Evolutionary conservation across 1,140 invertebrate genomes (phyloP), one percentile per base, ranked within the genome.

Genomic region (Idris sp.): DNA sequence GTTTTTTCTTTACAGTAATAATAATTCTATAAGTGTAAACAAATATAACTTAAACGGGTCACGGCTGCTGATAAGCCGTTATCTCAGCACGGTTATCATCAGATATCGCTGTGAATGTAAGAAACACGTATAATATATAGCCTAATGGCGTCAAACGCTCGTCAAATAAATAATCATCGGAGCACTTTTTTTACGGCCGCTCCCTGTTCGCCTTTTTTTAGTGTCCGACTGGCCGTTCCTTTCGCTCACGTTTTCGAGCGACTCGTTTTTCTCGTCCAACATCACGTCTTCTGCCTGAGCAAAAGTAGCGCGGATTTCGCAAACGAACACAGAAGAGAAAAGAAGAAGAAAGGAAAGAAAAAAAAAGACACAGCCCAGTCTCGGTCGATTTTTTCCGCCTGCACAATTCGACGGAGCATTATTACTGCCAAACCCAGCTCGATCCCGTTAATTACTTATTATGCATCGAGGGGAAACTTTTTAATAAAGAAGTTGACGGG

Each of bases 1-100:
- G 19, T 35, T 0, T 33, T 19, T 35, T 22, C n/a, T 22, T 22
- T 22, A 8, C 31, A 30, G 19, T 31, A 56, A 53, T 53, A 25
- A 38, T 36, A 15, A 6, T 51, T 9, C 40, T 46, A 15, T 22
- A 26, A 58, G n/a, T 49, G 28, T 26, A 56, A 40, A 48, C 49
- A 71, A 71, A 71, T 56, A 71, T n/a, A n/a, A 28, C 26, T 30
- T 51, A 72, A 64, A 51, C 68, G 16, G 68, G 68, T 72, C 68
- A 72, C 30, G 68, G 51, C 68, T 72, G 35, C 35, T 41, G 58
- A 64, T 72, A 72, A 72, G 59, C 61, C 56, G 56, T 48, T 72
- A 72, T 62, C 67, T 72, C 33, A 49, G 28, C 33, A 36, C 38
- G 56, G 44, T 72, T 72, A 72, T 72, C 68, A 62, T 72, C 58